Evolutionary conservation across 2,888 invertebrate genomes (phyloP), one percentile per base, ranked within the genome.

Genomic region (Scaptodrosophila latifasciaeformis): DNA sequence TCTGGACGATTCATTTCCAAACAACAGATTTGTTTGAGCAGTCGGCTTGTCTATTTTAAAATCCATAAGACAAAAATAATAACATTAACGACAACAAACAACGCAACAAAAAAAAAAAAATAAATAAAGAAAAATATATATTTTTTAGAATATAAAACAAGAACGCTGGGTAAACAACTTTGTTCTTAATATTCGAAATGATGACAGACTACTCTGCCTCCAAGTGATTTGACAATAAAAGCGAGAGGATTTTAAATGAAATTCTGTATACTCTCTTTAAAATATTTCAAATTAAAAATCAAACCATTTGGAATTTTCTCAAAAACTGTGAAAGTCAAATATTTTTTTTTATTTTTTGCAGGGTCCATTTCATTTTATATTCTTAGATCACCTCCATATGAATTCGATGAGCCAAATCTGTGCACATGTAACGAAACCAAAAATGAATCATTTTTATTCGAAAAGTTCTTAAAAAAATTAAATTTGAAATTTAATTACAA

Each of bases 11-110:
- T 24, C 24, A 3, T 7, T 5, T 24, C 24, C 24, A 7, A 24
- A 24, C 7, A 7, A 24, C 7, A 7, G 24, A 24, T 24, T 3
- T 24, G 3, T 3, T 24, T 24, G 24, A 7, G 24, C 24, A 3
- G 7, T 24, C 7, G 49, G 45, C 55, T 34, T 12, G 15, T 17
- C 56, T 61, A 61, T 61, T 61, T 59, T 55, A 50, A 45, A 40
- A 40, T 21, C 50, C 60, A 31, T 29, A 45, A 44, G 37, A 31
- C 21, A 15, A 61, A 64, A 59, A 46, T 49, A 47, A 34, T 29
- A 50, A 35, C 17, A 37, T 15, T 29, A 59, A 34, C 18, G 49
- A 47, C 24, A 46, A 74, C 67, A 71, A 55, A 69, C 59, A 58
- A 58, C 47, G 49, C 48, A 44, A 40, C 21, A 37, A 37, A 9